These are phyloP conservation scores for Tachypleus tridentatus DNA, from an alignment of 1,140 invertebrate genomes.

Conservation along the genomic window DNA sequence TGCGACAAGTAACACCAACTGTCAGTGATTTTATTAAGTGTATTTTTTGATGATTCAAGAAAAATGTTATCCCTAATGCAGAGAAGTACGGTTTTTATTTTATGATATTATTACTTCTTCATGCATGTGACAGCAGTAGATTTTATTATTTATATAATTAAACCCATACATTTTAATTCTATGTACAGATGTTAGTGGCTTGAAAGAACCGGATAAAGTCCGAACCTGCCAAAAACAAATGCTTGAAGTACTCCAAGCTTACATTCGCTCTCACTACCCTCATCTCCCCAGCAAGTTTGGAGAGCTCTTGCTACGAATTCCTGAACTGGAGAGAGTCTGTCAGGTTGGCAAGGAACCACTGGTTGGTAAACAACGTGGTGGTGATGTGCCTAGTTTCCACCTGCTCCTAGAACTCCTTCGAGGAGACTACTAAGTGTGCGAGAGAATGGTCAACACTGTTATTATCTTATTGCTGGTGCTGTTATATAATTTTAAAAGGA, in stretches of 20 bases:
- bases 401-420: slow-evolving; percentile 86
- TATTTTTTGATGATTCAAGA: too few species aligned
- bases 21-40: too few species aligned
- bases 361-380: slow-evolving; percentile 64
- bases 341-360: slow-evolving; percentile 89
- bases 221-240: slow-evolving; percentile 86
- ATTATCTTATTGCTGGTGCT: too few species aligned
- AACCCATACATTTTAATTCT: too few species aligned
- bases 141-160: too few species aligned
- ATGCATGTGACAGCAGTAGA: too few species aligned
- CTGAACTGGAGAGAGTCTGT: slow-evolving; percentile 85
- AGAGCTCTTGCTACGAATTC: slow-evolving; percentile 79
- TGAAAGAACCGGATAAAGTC: slow-evolving; percentile 82
- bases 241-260: slow-evolving; percentile 78
- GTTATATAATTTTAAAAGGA: too few species aligned
- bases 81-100: too few species aligned
- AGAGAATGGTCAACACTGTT: too few species aligned
- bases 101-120: too few species aligned
- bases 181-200: slow-evolving; percentile 63
- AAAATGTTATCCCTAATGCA: not conserved
- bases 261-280: slow-evolving; percentile 80
- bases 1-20: too few species aligned
- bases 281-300: slow-evolving; percentile 89
- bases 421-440: slow-evolving; percentile 45
- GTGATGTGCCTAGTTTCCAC: slow-evolving; percentile 70